phyloP scores from a whole-genome alignment of 1,140 invertebrate genomes.

The Mycetomoellerius zeteki region DNA sequence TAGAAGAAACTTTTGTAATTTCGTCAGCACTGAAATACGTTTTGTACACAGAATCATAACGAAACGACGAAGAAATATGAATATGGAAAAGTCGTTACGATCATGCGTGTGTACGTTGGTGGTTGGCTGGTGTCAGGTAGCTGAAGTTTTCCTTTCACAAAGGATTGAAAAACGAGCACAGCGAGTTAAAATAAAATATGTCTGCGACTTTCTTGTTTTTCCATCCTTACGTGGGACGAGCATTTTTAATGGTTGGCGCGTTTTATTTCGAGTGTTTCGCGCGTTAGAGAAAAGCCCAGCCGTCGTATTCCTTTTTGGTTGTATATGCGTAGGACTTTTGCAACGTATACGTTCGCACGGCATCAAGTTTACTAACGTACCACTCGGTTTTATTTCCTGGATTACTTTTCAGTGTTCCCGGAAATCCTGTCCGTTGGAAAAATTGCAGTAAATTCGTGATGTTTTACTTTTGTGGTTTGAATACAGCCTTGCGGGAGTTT shows the following conservation, averaged over 20 bases:
- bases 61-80: conserved; percentile 55
- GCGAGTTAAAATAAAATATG: conserved; percentile 46
- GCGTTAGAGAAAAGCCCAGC: conserved; percentile 11
- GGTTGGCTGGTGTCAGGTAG: conserved; percentile 14
- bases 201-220: conserved; percentile 1
- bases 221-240: background rate
- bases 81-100: conserved; percentile 45
- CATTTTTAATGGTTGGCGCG: conserved; percentile 62
- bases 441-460: conserved; percentile 15
- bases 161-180: conserved; percentile 32
- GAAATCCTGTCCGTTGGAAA: conserved; percentile 38
- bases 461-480: conserved; percentile 38
- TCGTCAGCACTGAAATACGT: conserved; percentile 12
- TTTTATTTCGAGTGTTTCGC: conserved; percentile 52
- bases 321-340: conserved; percentile 39
- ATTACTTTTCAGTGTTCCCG: conserved; percentile 26
- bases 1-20: conserved; percentile 17
- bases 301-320: conserved; percentile 34
- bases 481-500: background rate
- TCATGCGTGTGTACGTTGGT: background rate
- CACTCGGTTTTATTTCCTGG: conserved; percentile 40
- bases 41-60: conserved; percentile 8
- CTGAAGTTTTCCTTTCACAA: conserved; percentile 2
- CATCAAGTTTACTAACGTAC: conserved; percentile 51
- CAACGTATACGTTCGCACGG: conserved; percentile 18